Conservation (phyloP, 2,797 vertebrate genomes). For the Decapterus maruadsi region DNA sequence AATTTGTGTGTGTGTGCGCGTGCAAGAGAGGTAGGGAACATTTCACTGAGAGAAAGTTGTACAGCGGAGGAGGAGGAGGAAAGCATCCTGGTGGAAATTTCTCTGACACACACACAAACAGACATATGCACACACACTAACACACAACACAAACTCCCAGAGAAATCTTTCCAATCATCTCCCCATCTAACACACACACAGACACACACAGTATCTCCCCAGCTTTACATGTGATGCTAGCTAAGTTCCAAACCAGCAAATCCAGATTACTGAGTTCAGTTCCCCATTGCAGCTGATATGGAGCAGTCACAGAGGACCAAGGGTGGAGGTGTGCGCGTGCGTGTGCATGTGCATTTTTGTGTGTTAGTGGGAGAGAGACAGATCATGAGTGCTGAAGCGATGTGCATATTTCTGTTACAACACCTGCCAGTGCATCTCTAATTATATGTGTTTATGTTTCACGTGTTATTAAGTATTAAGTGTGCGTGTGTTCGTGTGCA, state of each 20-base stretch:
- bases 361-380: background rate
- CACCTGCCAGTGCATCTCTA: background rate
- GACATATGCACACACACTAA: no score
- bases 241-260: slow-evolving; percentile 69
- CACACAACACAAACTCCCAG: slow-evolving; percentile 16
- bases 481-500: background rate
- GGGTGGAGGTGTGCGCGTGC: slow-evolving; percentile 2
- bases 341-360: background rate
- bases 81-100: slow-evolving; percentile 67
- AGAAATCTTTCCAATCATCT: slow-evolving; percentile 47
- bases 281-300: slow-evolving; percentile 61
- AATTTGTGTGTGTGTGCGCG: slow-evolving; percentile 27
- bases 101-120: slow-evolving; percentile 44
- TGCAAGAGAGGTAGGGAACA: background rate
- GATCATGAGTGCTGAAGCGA: background rate
- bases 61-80: slow-evolving; percentile 34
- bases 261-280: slow-evolving; percentile 75
- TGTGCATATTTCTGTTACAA: background rate
- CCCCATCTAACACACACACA: slow-evolving; percentile 19
- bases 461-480: background rate
- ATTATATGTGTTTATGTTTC: background rate
- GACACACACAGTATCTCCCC: slow-evolving; percentile 15
- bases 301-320: slow-evolving; percentile 37
- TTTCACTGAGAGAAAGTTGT: slow-evolving; percentile 74
- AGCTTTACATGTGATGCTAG: slow-evolving; percentile 66